Base-by-base conservation (phyloP, 2,113 vertebrate species). In the Sprattus sprattus region DNA sequence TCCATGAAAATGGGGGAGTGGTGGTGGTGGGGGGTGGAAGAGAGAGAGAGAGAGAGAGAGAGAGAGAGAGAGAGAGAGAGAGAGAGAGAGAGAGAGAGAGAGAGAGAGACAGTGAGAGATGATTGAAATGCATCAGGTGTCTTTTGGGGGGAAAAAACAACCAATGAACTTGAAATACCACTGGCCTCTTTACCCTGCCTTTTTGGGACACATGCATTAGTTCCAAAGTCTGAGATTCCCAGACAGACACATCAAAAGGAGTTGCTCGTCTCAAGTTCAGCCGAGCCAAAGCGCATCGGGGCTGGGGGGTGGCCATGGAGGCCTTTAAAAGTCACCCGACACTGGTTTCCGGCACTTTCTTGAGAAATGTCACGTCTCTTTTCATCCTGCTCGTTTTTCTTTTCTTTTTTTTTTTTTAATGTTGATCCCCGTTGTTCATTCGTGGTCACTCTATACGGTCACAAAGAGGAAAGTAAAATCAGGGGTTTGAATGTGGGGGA, bases 171-270 rank as follows among this genome's bases (percentile, higher is more conserved):
- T 20, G 18, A 54, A 60, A 60, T 60, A 60, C 18, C 18, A 60
- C 18, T 60, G 54, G 54, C 54, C 71, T 78, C 28, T 13, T 78
- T 78, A 78, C 71, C 71, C 32, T 16, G 71, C 32, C 71, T 78
- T 2, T 44, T 13, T 28, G 71, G 71, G 39, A 15, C 15, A 39
- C 28, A 78, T 11, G 32, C 71, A 78, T 39, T 78, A 39, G 71
- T 44, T 78, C 25, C 25, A 32, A 32, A 11, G 71, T 78, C 71
- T 78, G 71, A 78, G 71, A 44, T 78, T 78, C 44, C 71, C 71
- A 78, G 71, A 78, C 71, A 78, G 32, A 78, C 71, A 78, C 28
- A 78, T 78, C 71, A 78, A 78, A 78, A 32, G 71, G 71, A 78
- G 71, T 78, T 32, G 25, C 71, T 15, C n/a, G 15, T 71, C 64